Percentiles rank a stretch among this genome's conserved stretches.
These are phyloP conservation scores for Turnix velox DNA, from an alignment of 2,113 vertebrate genomes.

Conservation along the genomic window DNA sequence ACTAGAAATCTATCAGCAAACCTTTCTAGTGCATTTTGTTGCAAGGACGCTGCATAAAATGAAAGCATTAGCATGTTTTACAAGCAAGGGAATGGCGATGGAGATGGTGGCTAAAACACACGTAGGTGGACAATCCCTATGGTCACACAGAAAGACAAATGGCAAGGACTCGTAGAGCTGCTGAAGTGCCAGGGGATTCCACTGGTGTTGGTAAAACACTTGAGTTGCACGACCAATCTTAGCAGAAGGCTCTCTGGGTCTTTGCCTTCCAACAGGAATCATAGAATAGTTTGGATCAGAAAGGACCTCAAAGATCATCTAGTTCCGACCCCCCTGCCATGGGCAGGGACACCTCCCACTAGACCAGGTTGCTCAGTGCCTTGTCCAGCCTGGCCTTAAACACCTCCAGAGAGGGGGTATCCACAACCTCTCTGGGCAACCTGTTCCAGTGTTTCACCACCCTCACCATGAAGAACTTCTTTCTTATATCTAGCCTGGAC, in stretches of 20 bases:
- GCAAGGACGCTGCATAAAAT: not conserved
- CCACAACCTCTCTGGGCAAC: too few relatives aligned
- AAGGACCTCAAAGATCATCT: too few relatives aligned
- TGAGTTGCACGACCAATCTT: not conserved
- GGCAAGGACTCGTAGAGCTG: rapidly evolving
- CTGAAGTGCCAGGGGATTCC: not conserved
- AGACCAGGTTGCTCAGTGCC: too few relatives aligned
- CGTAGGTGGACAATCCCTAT: not conserved
- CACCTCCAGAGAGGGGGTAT: too few relatives aligned
- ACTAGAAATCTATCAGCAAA: not conserved
- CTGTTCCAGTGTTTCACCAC: too few relatives aligned
- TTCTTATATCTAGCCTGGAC: too few relatives aligned
- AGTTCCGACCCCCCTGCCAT: too few relatives aligned
- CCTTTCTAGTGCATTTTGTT: not conserved
- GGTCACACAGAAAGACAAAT: not conserved
- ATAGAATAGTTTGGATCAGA: too few relatives aligned
- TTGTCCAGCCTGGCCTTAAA: too few relatives aligned
- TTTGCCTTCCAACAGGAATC: not conserved
- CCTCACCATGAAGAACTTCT: too few relatives aligned
- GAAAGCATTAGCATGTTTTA: not conserved
- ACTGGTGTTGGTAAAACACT: not conserved
- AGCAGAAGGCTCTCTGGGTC: not conserved
- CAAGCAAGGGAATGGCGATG: not conserved
- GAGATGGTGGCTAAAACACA: not conserved
- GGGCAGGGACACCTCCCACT: too few relatives aligned